Percentiles rank a stretch among this genome's conserved stretches.
phyloP scores from a whole-genome alignment of 2,888 invertebrate species.

The Drosophila monieri region DNA sequence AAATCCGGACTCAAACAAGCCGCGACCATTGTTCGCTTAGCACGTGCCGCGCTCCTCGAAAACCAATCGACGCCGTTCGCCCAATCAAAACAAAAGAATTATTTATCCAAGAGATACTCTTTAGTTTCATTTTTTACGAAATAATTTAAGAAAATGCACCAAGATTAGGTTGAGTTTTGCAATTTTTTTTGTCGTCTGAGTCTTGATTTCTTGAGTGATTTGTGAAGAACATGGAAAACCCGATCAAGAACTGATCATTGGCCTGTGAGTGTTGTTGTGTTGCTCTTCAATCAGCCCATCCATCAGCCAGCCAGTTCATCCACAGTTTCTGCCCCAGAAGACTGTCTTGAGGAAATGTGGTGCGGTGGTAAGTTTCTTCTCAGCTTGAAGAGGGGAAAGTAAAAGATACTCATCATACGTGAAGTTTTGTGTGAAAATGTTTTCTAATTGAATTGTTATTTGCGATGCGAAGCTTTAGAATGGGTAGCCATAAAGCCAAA shows the following conservation, averaged over 20 bases:
- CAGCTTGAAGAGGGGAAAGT: not conserved
- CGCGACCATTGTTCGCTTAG: slow-evolving; percentile 82
- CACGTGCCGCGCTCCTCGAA: slow-evolving; percentile 75
- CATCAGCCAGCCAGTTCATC: not conserved
- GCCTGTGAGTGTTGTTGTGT: slow-evolving; percentile 10
- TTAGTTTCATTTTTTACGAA: not conserved
- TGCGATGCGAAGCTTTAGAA: not conserved
- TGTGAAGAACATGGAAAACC: slow-evolving; percentile 10
- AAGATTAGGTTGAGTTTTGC: too few species aligned
- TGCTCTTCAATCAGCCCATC: slow-evolving; percentile 3
- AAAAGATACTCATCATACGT: not conserved
- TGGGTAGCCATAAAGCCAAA: not conserved
- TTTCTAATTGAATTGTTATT: not conserved
- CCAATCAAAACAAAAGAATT: slow-evolving; percentile 26
- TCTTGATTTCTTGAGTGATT: not conserved
- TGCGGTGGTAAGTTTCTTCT: slow-evolving; percentile 32
- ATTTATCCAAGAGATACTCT: slow-evolving; percentile 4
- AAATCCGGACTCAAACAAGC: slow-evolving; percentile 75
- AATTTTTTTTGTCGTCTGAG: not conserved
- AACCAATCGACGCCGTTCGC: slow-evolving; percentile 11
- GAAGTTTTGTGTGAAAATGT: not conserved
- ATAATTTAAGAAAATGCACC: slow-evolving; percentile 8
- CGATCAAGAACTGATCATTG: not conserved
- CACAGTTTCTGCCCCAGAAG: not conserved
- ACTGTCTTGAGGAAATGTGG: slow-evolving; percentile 18